Evolutionary conservation across 2,797 vertebrate species (phyloP).

Genomic region (Helicolenus hilgendorfi): DNA sequence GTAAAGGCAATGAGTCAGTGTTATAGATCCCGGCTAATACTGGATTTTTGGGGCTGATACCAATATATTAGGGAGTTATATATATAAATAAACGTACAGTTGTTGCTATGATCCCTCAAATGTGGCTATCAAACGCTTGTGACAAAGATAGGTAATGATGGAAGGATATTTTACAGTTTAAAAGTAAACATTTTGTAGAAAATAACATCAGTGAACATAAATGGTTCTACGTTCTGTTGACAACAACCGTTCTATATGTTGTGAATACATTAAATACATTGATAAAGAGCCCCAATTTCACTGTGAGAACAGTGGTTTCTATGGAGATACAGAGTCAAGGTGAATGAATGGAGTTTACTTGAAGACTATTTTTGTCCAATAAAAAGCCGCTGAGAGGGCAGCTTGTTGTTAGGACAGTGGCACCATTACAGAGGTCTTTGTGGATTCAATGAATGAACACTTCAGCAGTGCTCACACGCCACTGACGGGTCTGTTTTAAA

Average conservation of each 20-base stretch:
- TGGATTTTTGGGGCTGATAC: not conserved
- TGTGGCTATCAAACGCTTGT: not conserved
- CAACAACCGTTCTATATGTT: not conserved
- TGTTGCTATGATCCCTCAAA: no score
- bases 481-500: conserved; percentile 22
- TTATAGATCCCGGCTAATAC: not conserved
- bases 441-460: conserved; percentile 4
- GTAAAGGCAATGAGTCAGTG: not conserved
- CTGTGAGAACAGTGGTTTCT: not conserved
- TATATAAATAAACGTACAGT: no score
- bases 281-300: not conserved
- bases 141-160: not conserved
- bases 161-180: not conserved
- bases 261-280: not conserved
- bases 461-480: not conserved
- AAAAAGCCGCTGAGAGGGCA: not conserved
- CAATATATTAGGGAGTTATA: not conserved
- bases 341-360: not conserved
- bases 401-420: not conserved
- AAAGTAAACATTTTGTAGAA: no score
- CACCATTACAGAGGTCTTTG: not conserved
- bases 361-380: not conserved
- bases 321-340: not conserved
- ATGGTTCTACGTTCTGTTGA: no score
- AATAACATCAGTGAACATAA: no score